Percentiles rank a stretch among this genome's conserved stretches.
Evolutionary conservation across 1,140 invertebrate species (phyloP).

Genomic region (Sitobion miscanthi): DNA sequence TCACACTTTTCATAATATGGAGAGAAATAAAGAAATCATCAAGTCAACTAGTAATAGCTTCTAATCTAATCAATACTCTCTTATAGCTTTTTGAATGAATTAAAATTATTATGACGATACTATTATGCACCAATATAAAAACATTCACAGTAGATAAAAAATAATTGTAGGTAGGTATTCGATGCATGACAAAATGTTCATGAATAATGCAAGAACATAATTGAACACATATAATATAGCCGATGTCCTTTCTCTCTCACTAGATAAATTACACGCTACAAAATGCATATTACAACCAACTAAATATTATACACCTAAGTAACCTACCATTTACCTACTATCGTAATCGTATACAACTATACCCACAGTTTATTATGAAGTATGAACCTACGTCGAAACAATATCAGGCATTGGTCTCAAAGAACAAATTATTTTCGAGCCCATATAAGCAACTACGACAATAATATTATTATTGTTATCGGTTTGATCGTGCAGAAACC

Average conservation of each 20-base stretch:
- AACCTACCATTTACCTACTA: not conserved
- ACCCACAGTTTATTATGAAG: not conserved
- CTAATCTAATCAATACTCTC: slow-evolving; percentile 2
- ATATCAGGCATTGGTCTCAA: not conserved
- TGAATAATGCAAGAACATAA: slow-evolving; percentile 42
- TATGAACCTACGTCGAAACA: not conserved
- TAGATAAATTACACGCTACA: not conserved
- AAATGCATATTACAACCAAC: slow-evolving; percentile 8
- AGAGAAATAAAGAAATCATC: not conserved
- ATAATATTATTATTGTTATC: not conserved
- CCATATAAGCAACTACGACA: not conserved
- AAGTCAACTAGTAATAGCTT: not conserved
- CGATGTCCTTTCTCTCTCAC: slow-evolving; percentile 2
- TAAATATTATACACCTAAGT: not conserved
- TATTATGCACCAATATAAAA: not conserved
- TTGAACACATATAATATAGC: not conserved
- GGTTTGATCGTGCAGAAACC: not conserved
- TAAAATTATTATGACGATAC: not conserved
- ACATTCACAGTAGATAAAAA: not conserved
- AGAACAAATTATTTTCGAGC: not conserved
- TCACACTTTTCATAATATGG: not conserved
- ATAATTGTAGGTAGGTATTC: not conserved
- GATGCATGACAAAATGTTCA: not conserved
- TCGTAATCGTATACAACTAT: not conserved
- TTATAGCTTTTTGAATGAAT: not conserved